Percentiles rank a stretch among this genome's conserved stretches.
phyloP scores from a whole-genome alignment of 2,888 invertebrate species.

The Marasmarcha lunaedactyla region DNA sequence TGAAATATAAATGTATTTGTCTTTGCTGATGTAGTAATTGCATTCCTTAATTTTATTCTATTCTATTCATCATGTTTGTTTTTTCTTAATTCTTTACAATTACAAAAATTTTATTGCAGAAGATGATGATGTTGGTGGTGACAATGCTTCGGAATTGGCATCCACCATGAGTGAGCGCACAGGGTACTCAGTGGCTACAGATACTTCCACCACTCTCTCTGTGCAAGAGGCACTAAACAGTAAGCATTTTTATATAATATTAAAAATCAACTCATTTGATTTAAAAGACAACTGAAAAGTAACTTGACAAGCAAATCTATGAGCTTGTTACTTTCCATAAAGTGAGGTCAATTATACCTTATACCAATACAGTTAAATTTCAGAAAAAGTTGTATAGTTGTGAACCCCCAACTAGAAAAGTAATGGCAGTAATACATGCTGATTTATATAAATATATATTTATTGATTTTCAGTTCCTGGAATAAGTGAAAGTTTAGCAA shows the following conservation, averaged over 20 bases:
- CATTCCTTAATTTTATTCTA: too few species aligned
- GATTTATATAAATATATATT: neutral
- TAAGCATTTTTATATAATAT: slow-evolving; percentile 21
- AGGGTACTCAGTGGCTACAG: slow-evolving; percentile 52
- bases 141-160: slow-evolving; percentile 52
- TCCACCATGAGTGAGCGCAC: slow-evolving; percentile 58
- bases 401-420: too few species aligned
- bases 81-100: neutral
- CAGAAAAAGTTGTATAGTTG: too few species aligned
- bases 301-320: too few species aligned
- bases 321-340: too few species aligned
- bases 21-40: too few species aligned
- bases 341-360: too few species aligned
- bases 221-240: slow-evolving; percentile 63
- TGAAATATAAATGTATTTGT: too few species aligned
- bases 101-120: slow-evolving; percentile 10
- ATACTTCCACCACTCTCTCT: slow-evolving; percentile 48
- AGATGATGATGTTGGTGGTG: slow-evolving; percentile 53
- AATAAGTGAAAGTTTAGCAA: slow-evolving; percentile 62
- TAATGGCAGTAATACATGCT: too few species aligned
- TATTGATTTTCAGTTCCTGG: slow-evolving; percentile 46
- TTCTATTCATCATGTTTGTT: neutral
- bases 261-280: neutral
- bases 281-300: too few species aligned
- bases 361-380: too few species aligned